These are phyloP conservation scores for Agriopis marginaria DNA, from an alignment of 2,888 invertebrate genomes.

Conservation along the genomic window DNA sequence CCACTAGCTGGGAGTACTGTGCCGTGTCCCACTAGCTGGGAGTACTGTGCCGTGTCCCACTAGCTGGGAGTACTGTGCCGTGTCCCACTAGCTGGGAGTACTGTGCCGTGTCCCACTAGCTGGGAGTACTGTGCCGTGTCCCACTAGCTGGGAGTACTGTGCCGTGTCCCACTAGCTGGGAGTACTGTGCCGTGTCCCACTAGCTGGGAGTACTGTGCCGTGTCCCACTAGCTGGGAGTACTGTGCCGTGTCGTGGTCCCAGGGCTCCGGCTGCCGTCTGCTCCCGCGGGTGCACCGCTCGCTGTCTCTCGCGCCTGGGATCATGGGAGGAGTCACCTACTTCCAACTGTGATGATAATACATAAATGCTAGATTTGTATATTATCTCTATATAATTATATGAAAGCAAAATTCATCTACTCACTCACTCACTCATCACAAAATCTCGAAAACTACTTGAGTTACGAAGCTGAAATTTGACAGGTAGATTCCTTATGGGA, in stretches of 20 bases:
- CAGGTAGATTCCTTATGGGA: no score
- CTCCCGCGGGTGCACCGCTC: background rate
- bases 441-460: no score
- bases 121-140: background rate
- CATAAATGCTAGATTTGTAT: no score
- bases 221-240: background rate
- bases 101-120: constrained; percentile 4
- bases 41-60: constrained; percentile 6
- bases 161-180: background rate
- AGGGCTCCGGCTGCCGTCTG: background rate
- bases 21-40: no score
- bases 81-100: no score
- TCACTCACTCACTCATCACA: no score
- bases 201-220: no score
- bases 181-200: background rate
- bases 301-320: background rate
- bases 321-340: background rate
- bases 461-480: no score
- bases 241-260: background rate
- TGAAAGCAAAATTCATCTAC: no score
- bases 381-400: no score
- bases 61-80: background rate
- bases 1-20: background rate
- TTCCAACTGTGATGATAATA: no score
- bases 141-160: no score